Percentiles rank a stretch among this genome's conserved stretches.
These are phyloP conservation scores for Cyprinus carpio DNA, from an alignment of 2,113 vertebrate species.

Conservation along the genomic window DNA sequence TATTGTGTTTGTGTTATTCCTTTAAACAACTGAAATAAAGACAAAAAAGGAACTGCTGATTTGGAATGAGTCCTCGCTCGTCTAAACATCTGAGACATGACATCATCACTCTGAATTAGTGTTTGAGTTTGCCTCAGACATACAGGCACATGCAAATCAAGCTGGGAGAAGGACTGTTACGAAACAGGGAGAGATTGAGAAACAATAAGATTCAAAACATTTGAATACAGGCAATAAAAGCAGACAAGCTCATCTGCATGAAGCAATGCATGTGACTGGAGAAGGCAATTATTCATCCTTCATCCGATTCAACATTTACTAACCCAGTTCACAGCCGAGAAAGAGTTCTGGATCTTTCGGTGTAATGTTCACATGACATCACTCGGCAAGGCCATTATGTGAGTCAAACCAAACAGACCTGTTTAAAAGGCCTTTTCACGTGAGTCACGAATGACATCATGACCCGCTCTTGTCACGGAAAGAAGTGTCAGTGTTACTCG, in stretches of 20 bases:
- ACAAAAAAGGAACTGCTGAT: not conserved
- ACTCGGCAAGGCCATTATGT: conserved; percentile 36
- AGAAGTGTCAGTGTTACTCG: conserved; percentile 7
- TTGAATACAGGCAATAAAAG: conserved; percentile 35
- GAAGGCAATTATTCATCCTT: not conserved
- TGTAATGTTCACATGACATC: conserved; percentile 39
- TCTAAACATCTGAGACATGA: conserved; percentile 40
- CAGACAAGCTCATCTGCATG: conserved; percentile 53
- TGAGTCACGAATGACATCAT: conserved; percentile 44
- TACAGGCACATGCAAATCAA: not conserved
- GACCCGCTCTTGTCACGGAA: conserved; percentile 41
- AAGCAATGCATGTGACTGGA: conserved; percentile 19
- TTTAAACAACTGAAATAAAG: not conserved
- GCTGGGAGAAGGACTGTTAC: conserved; percentile 19
- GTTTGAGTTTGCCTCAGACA: conserved; percentile 24
- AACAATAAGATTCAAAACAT: not conserved
- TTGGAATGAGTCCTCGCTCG: not conserved
- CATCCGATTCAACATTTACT: not conserved
- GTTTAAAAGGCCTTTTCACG: conserved; percentile 27
- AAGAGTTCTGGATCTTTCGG: not conserved
- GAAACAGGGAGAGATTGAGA: conserved; percentile 11
- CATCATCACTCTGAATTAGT: conserved; percentile 45
- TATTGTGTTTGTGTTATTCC: not conserved
- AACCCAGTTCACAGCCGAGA: not conserved
- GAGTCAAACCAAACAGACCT: conserved; percentile 44